Conservation (phyloP, 2,113 vertebrate species). For the Platanista minor region DNA sequence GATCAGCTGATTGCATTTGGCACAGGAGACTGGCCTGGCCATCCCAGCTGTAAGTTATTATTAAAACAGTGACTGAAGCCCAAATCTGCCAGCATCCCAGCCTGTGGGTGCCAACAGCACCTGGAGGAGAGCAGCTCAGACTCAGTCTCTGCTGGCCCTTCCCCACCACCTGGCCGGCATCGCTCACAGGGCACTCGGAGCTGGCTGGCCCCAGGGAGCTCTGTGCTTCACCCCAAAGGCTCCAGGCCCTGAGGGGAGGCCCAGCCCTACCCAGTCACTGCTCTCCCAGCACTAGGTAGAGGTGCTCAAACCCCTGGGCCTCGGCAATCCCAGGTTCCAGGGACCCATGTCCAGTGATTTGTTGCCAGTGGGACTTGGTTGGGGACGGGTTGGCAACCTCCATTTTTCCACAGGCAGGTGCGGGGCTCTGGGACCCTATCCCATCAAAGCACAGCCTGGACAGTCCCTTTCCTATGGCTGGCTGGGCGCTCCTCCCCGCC, state of each 20-base stretch:
- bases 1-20: background rate
- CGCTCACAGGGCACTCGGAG: background rate
- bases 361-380: too few relatives aligned
- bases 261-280: fast-evolving
- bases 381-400: background rate
- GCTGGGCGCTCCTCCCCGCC: background rate
- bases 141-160: fast-evolving
- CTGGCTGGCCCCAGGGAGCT: background rate
- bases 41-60: background rate
- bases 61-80: background rate
- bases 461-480: fast-evolving
- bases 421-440: background rate
- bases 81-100: background rate
- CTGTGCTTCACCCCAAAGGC: fast-evolving
- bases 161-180: fast-evolving
- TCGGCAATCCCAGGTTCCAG: fast-evolving
- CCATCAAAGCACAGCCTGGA: too few relatives aligned
- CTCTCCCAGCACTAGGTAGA: background rate
- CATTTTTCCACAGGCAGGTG: background rate
- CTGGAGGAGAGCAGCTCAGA: fast-evolving
- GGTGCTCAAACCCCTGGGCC: fast-evolving
- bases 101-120: fast-evolving
- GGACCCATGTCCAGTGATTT: fast-evolving
- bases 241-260: fast-evolving
- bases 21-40: background rate